Conservation (phyloP, 2,888 invertebrate species). For the Hesperia comma region DNA sequence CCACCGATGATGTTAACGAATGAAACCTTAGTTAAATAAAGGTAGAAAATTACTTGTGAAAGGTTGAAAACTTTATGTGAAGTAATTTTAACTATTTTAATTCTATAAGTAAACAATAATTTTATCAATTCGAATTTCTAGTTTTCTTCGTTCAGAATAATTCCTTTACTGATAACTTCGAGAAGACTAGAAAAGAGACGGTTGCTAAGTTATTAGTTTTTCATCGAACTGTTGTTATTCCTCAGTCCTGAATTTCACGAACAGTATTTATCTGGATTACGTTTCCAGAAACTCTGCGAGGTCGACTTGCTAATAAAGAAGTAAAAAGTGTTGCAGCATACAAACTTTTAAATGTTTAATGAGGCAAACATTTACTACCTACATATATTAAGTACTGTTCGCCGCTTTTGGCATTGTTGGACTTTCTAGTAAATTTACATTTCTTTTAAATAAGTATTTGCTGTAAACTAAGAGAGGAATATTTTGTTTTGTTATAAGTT, state of each 20-base stretch:
- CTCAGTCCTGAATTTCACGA: background rate
- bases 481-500: slow-evolving; percentile 27
- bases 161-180: no score
- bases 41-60: no score
- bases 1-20: background rate
- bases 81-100: no score
- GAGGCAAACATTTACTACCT: slow-evolving; percentile 3
- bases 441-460: slow-evolving; percentile 25
- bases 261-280: background rate
- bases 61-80: no score
- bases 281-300: background rate
- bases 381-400: background rate
- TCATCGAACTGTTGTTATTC: background rate
- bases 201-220: background rate
- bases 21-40: background rate
- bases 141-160: no score
- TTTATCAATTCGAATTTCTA: no score
- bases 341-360: slow-evolving; percentile 11
- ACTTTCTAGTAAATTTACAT: slow-evolving; percentile 24
- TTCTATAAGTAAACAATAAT: no score
- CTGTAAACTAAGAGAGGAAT: slow-evolving; percentile 5
- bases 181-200: no score
- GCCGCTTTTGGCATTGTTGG: slow-evolving; percentile 4
- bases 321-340: background rate
- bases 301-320: background rate